Percentiles rank a stretch among this genome's conserved stretches.
Conservation (phyloP, 2,888 invertebrate species). For the Drosophila buzzatii region DNA sequence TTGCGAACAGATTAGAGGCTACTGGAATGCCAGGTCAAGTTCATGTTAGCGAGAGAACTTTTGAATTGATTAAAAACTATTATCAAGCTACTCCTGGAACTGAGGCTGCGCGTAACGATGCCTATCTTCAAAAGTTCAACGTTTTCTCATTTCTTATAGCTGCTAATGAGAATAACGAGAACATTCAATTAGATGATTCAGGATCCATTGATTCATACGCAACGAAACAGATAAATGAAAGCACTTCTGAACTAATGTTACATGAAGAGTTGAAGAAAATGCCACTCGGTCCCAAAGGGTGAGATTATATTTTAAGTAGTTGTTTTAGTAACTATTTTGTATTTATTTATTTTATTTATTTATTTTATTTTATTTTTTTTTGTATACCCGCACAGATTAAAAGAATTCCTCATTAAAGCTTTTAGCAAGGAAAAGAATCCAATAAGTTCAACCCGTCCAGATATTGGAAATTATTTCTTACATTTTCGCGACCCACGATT, state of each 20-base stretch:
- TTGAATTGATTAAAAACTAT: constrained; percentile 88
- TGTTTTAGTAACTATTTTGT: not conserved
- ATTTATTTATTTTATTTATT: too few species aligned
- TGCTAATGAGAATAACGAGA: constrained; percentile 29
- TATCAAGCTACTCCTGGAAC: constrained; percentile 88
- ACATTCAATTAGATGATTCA: not conserved
- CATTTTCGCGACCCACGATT: constrained; percentile 83
- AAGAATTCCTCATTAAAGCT: not conserved
- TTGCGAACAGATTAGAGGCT: constrained; percentile 97
- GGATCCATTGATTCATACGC: not conserved
- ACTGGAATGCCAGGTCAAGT: constrained; percentile 95
- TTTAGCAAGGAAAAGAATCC: not conserved
- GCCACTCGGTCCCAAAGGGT: constrained; percentile 92
- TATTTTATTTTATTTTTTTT: too few species aligned
- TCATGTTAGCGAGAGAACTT: constrained; percentile 92
- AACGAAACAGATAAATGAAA: not conserved
- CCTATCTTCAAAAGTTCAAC: constrained; percentile 89
- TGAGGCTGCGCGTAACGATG: constrained; percentile 85
- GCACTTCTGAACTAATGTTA: constrained; percentile 88
- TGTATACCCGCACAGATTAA: not conserved
- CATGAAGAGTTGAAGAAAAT: constrained; percentile 92
- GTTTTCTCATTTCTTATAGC: constrained; percentile 92
- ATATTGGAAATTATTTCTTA: constrained; percentile 77
- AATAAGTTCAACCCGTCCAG: not conserved
- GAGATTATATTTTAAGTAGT: constrained; percentile 71